Conservation (phyloP, 92 coral and sea anemone genomes). For the Phenganax stokvisi region DNA sequence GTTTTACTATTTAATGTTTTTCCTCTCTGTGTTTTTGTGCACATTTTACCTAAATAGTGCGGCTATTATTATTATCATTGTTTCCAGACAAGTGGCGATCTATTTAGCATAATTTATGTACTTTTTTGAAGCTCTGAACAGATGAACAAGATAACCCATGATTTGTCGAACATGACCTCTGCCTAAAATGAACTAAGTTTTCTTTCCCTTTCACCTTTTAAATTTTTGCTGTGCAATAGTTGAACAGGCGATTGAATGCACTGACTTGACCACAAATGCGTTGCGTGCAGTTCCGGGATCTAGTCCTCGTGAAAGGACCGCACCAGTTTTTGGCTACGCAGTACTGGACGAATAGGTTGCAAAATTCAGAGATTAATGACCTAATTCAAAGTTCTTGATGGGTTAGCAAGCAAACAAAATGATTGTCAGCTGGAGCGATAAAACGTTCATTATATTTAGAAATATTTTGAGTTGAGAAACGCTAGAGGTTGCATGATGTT, state of each 20-base stretch:
- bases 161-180: background rate
- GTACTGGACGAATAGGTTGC: background rate
- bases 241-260: no score
- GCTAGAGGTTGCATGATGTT: no score
- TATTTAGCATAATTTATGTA: conserved; percentile 2
- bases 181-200: no score
- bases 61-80: background rate
- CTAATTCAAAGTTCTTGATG: background rate
- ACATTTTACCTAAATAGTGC: background rate
- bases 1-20: background rate
- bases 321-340: no score
- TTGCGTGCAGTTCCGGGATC: no score
- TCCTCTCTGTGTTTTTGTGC: background rate
- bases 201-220: no score
- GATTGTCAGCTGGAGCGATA: background rate
- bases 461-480: background rate
- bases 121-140: background rate
- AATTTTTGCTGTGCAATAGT: no score
- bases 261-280: no score
- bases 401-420: background rate
- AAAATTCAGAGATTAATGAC: background rate
- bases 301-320: no score
- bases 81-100: background rate
- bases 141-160: background rate
- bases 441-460: background rate